These are phyloP conservation scores for Bos indicus DNA, from an alignment of 2,113 vertebrate genomes.

Conservation along the genomic window DNA sequence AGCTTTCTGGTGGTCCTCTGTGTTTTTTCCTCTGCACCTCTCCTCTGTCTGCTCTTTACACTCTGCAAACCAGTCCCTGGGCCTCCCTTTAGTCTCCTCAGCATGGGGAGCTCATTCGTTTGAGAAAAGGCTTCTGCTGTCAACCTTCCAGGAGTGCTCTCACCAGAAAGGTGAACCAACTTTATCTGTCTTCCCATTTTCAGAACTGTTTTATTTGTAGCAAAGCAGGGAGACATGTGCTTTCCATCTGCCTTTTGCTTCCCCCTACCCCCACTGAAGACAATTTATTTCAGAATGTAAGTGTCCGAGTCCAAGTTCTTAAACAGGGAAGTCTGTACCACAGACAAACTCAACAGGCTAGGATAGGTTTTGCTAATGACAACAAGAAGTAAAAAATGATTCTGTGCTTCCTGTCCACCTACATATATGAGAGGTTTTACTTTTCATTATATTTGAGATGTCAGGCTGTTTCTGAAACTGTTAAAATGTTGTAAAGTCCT, in stretches of 20 bases:
- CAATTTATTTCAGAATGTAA: not conserved
- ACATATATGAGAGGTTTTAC: not conserved
- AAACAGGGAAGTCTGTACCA: not conserved
- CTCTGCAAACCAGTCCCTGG: not conserved
- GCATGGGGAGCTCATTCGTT: not conserved
- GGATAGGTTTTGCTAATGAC: slow-evolving; percentile 31
- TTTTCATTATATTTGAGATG: slow-evolving; percentile 52
- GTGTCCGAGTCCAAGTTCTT: not conserved
- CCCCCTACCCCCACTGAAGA: not conserved
- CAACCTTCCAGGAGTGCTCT: not conserved
- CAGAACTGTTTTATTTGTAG: not conserved
- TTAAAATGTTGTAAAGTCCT: slow-evolving; percentile 6
- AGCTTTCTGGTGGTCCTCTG: not conserved
- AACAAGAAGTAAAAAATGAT: slow-evolving; percentile 44
- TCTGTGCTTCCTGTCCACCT: slow-evolving; percentile 44
- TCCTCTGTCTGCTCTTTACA: not conserved
- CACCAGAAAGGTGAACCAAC: not conserved
- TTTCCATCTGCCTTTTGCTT: not conserved
- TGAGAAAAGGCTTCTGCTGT: not conserved
- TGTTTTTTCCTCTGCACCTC: not conserved
- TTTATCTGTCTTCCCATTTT: not conserved
- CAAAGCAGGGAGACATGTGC: not conserved
- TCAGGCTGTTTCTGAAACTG: slow-evolving; percentile 54
- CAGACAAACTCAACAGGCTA: not conserved
- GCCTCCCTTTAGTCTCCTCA: not conserved